phyloP scores from a whole-genome alignment of 2,888 invertebrate genomes.

The Perizoma flavofasciatum region DNA sequence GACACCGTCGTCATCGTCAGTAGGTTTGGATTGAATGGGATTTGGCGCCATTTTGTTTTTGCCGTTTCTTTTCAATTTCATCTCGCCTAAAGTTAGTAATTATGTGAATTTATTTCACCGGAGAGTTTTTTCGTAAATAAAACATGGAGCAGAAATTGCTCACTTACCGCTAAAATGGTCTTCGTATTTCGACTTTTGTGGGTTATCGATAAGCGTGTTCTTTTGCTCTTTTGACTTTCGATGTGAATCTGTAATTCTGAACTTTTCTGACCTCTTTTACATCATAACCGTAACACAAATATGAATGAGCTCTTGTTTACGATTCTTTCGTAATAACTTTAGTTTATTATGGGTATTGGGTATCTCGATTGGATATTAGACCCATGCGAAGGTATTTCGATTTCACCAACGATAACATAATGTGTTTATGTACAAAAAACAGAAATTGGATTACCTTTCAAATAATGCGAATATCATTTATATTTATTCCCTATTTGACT shows the following conservation, averaged over 20 bases:
- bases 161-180: constrained; percentile 18
- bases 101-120: constrained; percentile 40
- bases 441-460: too few relatives aligned
- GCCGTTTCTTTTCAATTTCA: constrained; percentile 45
- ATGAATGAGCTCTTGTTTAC: constrained; percentile 18
- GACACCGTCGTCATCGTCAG: constrained; percentile 57
- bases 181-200: constrained; percentile 16
- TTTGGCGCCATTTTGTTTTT: constrained; percentile 52
- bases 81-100: constrained; percentile 47
- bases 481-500: too few relatives aligned
- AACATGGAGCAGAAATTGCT: constrained; percentile 27
- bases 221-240: constrained; percentile 27
- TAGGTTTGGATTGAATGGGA: constrained; percentile 50
- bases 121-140: constrained; percentile 21
- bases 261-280: constrained; percentile 33
- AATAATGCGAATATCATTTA: too few relatives aligned
- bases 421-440: too few relatives aligned
- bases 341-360: constrained; percentile 13
- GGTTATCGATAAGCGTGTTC: constrained; percentile 26
- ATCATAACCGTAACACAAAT: constrained; percentile 31
- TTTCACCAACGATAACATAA: not conserved
- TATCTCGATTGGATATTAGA: constrained; percentile 16
- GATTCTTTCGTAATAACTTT: constrained; percentile 24
- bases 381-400: constrained; percentile 14
- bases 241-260: constrained; percentile 24